phyloP scores from a whole-genome alignment of 2,797 vertebrate genomes.

The Hippoglossus hippoglossus region DNA sequence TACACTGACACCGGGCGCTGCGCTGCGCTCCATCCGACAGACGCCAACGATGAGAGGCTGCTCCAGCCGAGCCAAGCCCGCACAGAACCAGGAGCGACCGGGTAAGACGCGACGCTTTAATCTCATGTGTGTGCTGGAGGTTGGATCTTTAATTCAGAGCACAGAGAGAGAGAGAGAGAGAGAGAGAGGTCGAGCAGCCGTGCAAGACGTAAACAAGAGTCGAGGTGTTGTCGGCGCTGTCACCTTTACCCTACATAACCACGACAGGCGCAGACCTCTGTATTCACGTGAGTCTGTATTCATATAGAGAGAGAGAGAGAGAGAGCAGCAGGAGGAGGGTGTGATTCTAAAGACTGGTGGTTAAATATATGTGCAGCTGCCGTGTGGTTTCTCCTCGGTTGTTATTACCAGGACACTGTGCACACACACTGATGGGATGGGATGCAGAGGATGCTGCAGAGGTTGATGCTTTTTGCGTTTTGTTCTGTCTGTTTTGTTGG shows the following conservation, averaged over 20 bases:
- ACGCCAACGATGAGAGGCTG: slow-evolving; percentile 85
- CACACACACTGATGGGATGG: not conserved
- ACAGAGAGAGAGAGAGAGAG: not conserved
- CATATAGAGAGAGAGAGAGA: no score
- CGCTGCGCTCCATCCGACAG: slow-evolving; percentile 58
- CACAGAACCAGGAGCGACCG: slow-evolving; percentile 67
- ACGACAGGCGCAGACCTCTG: slow-evolving; percentile 9
- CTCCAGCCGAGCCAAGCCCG: slow-evolving; percentile 74
- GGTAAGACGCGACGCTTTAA: slow-evolving; percentile 70
- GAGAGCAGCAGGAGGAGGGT: not conserved
- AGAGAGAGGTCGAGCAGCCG: not conserved
- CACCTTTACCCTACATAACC: slow-evolving; percentile 74
- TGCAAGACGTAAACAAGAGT: slow-evolving; percentile 82
- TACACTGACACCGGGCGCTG: slow-evolving; percentile 8
- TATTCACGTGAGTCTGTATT: no score
- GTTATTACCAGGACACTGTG: no score
- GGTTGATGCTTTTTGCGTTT: not conserved
- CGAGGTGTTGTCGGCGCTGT: slow-evolving; percentile 58
- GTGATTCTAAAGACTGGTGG: not conserved
- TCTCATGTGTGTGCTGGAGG: not conserved
- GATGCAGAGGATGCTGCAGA: not conserved
- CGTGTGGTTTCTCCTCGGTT: no score
- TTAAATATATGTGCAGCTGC: no score
- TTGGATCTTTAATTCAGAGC: not conserved
- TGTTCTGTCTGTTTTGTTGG: not conserved